phyloP scores from a whole-genome alignment of 2,113 vertebrate species.

The Plecturocebus donacophilus region DNA sequence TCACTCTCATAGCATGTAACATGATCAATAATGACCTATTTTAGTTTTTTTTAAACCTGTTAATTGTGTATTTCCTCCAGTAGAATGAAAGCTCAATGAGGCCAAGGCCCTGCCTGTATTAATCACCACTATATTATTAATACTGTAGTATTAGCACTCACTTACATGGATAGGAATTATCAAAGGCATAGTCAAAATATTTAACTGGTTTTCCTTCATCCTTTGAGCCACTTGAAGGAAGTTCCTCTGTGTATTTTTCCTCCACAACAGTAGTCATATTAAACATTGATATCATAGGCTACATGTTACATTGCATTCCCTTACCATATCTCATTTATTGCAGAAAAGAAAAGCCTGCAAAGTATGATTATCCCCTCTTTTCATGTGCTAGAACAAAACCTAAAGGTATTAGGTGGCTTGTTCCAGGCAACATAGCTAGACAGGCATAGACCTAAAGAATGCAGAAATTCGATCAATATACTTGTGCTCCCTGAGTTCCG shows the following conservation, averaged over 20 bases:
- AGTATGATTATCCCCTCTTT: neutral
- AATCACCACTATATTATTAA: neutral
- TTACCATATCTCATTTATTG: neutral
- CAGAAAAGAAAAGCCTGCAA: neutral
- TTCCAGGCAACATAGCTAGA: neutral
- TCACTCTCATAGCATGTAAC: neutral
- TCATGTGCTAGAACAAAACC: neutral
- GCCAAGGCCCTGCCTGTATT: neutral
- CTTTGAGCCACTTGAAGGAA: neutral
- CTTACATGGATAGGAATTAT: neutral
- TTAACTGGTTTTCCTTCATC: neutral
- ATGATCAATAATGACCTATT: neutral
- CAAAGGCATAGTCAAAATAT: neutral
- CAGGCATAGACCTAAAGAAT: neutral
- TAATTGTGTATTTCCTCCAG: neutral
- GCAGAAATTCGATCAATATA: neutral
- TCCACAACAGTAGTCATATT: neutral
- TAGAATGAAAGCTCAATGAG: neutral
- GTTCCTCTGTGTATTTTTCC: neutral
- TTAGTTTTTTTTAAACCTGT: neutral
- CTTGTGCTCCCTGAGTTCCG: neutral
- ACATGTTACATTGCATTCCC: neutral
- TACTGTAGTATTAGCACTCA: neutral
- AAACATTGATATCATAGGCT: neutral
- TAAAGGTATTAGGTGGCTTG: neutral